These are phyloP conservation scores for Enteromius treurensis DNA, from an alignment of 2,797 vertebrate genomes.

Conservation along the genomic window DNA sequence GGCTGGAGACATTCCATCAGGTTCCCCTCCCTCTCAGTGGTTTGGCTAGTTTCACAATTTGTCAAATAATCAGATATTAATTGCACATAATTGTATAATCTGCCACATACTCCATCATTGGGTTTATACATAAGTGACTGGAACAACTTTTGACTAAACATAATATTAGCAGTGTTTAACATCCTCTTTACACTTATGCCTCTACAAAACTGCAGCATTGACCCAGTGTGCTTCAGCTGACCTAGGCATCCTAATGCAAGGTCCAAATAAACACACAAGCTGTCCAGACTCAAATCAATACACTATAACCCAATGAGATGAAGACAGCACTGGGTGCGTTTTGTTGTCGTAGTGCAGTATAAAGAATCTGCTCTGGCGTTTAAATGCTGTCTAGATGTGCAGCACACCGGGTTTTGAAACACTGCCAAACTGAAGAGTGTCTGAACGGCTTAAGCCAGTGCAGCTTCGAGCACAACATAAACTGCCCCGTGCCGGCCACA, in stretches of 20 bases:
- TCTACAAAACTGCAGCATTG: not conserved
- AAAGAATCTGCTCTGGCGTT: not conserved
- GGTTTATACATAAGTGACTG: not conserved
- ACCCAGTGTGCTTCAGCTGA: not conserved
- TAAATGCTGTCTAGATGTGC: not conserved
- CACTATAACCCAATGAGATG: not conserved
- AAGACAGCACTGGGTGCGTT: not conserved
- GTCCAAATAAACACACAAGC: not conserved
- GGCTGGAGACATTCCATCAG: constrained; percentile 1
- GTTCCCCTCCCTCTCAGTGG: not conserved
- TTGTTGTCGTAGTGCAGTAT: not conserved
- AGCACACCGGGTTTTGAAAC: constrained; percentile 4
- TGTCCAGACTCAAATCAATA: too few species aligned
- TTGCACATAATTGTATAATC: not conserved
- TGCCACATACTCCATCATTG: not conserved
- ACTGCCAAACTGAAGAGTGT: not conserved
- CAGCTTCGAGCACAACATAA: not conserved
- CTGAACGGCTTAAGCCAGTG: constrained; percentile 24
- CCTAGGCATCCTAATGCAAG: not conserved
- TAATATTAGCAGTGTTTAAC: not conserved
- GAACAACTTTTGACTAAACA: not conserved
- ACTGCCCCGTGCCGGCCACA: not conserved
- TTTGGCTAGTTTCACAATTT: not conserved
- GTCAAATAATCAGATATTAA: not conserved
- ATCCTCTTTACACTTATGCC: not conserved